Base-by-base conservation (phyloP, 2,888 invertebrate genomes). In the Subacronicta megacephala region DNA sequence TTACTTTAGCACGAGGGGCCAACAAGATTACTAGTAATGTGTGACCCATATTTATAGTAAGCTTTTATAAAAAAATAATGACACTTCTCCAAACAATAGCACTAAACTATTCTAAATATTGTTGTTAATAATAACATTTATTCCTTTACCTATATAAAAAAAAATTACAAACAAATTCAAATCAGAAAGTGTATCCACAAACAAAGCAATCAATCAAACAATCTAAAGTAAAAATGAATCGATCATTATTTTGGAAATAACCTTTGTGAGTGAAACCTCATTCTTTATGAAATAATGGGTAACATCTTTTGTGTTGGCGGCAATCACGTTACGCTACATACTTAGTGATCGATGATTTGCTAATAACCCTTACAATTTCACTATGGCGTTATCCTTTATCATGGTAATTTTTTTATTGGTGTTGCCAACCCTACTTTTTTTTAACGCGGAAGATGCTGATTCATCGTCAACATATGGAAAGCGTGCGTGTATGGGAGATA, bases 211-310 rank as follows among this genome's bases (percentile, higher is more conserved):
- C 56, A 71, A 63, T 71, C 29, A 67, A 61, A 61, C 56, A 71
- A 63, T 71, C 72, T 52, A 62, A 52, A 16, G 35, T 26, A 47
- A 56, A 50, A 52, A 56, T 31, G 40, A 66, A 75, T 63, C 67
- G 45, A 71, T 72, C 75, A 75, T 72, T 57, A 72, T 61, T 75
- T 71, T 50, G 42, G 40, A 35, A 60, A 60, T 35, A 58, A 41
- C 45, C 45, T 43, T 65, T 66, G 50, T 55, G 37, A 43, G 33
- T 15, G 7, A 7, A 45, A 35, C 33, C 37, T 37, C 23, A 47
- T 60, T 56, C 47, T 66, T 53, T 56, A 54, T 40, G 26, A 57
- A 65, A 72, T 72, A 67, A 71, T 44, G 49, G 44, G 62, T 42
- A 51, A 44, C 51, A 55, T 66, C 42, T 50, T 42, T 62, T 71